These are phyloP conservation scores for Nesometra sesokonis DNA, from an alignment of 35 echinoderm and acorn worm genomes.

Conservation along the genomic window DNA sequence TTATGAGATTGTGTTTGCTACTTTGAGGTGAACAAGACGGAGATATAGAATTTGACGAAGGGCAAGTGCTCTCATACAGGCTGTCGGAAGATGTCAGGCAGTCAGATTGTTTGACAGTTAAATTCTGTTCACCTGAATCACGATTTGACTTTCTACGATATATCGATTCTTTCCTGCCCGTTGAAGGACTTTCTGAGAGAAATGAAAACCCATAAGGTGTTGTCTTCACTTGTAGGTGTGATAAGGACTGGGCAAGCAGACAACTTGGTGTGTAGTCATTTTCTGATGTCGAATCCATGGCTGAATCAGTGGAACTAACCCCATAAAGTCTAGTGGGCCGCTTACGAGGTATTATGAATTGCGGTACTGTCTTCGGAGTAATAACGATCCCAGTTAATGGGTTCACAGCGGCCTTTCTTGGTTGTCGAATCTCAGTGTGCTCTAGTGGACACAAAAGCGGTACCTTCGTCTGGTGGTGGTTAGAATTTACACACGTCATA, in stretches of 20 bases:
- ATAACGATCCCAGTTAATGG: background rate
- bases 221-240: slow-evolving; percentile 17
- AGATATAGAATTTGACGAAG: slow-evolving; percentile 2
- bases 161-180: slow-evolving; percentile 23
- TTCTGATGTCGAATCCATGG: background rate
- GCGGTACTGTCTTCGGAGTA: slow-evolving; percentile 18
- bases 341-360: slow-evolving; percentile 9
- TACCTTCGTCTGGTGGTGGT: background rate
- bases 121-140: background rate
- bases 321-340: background rate
- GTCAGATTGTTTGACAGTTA: background rate
- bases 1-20: background rate
- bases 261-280: slow-evolving; percentile 11
- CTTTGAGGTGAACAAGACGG: background rate
- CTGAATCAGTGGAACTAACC: background rate
- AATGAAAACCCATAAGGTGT: slow-evolving; percentile 42
- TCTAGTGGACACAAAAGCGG: background rate
- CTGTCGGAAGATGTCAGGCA: background rate
- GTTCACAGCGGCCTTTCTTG: background rate
- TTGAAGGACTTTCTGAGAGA: slow-evolving; percentile 2
- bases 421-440: background rate
- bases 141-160: background rate
- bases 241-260: slow-evolving; percentile 19
- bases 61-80: background rate
- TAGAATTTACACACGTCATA: background rate